Conservation (phyloP, 2,888 invertebrate genomes). For the Parascotia fuliginaria region DNA sequence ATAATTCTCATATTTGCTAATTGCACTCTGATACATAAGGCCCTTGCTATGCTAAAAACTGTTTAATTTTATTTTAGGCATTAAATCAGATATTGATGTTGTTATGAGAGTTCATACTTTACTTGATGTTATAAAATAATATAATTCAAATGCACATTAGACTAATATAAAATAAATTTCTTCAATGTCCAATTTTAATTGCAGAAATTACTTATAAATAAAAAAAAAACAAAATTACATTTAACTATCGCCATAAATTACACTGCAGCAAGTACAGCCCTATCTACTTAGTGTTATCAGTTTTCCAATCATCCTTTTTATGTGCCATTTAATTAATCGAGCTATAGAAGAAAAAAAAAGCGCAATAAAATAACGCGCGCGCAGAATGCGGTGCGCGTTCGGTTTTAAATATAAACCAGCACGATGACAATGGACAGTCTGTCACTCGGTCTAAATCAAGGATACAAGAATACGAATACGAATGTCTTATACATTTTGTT, state of each 20-base stretch:
- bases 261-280: conserved; percentile 41
- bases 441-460: conserved; percentile 70
- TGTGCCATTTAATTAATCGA: conserved; percentile 70
- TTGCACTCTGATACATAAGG: too few species aligned
- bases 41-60: too few species aligned
- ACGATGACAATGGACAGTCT: conserved; percentile 75
- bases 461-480: conserved; percentile 51
- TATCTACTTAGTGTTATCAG: conserved; percentile 56
- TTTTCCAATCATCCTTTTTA: conserved; percentile 58
- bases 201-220: too few species aligned
- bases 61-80: too few species aligned
- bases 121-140: too few species aligned
- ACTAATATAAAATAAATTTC: too few species aligned
- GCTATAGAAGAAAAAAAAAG: conserved; percentile 49
- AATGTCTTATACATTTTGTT: conserved; percentile 30
- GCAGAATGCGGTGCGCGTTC: conserved; percentile 67
- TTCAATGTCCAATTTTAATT: too few species aligned
- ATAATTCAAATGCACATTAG: too few species aligned
- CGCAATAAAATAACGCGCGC: conserved; percentile 54
- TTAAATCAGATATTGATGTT: too few species aligned
- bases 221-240: not conserved
- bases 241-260: conserved; percentile 41
- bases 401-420: conserved; percentile 72
- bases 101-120: too few species aligned
- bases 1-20: too few species aligned